A percentile compares a stretch with the other conserved stretches of the same genome.
Conservation (phyloP, 2,888 invertebrate genomes). For the Pocota personata region DNA sequence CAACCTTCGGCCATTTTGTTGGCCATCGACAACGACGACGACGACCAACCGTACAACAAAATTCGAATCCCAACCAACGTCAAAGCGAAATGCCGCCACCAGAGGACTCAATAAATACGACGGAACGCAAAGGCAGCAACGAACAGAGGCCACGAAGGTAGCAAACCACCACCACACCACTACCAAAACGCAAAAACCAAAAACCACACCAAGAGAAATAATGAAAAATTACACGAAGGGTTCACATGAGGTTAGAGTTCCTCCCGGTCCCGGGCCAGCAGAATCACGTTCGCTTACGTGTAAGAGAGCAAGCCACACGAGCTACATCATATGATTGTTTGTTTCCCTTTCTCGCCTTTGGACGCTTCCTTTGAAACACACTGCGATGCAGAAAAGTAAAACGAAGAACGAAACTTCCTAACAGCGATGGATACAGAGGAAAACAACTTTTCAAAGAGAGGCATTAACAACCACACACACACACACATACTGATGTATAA, state of each 20-base stretch:
- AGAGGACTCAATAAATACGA: slow-evolving; percentile 41
- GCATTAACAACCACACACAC: background rate
- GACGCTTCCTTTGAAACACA: slow-evolving; percentile 10
- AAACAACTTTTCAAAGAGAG: slow-evolving; percentile 17
- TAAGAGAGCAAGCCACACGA: slow-evolving; percentile 54
- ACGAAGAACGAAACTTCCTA: slow-evolving; percentile 27
- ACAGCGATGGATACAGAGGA: background rate
- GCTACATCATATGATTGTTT: slow-evolving; percentile 23
- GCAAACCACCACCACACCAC: slow-evolving; percentile 19
- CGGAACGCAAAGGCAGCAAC: slow-evolving; percentile 32
- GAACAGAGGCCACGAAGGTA: slow-evolving; percentile 51
- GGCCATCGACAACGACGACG: slow-evolving; percentile 50
- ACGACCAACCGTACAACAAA: slow-evolving; percentile 73
- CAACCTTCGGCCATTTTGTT: slow-evolving; percentile 73
- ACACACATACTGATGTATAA: slow-evolving; percentile 4
- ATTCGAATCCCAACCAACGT: slow-evolving; percentile 66
- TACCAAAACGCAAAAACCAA: slow-evolving; percentile 29
- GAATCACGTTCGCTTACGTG: slow-evolving; percentile 40
- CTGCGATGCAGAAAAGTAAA: slow-evolving; percentile 34
- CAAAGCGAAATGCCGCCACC: slow-evolving; percentile 66
- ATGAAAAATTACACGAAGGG: slow-evolving; percentile 71
- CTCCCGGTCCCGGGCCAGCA: slow-evolving; percentile 35
- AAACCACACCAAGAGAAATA: slow-evolving; percentile 64
- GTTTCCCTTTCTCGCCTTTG: slow-evolving; percentile 55
- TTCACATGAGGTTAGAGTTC: slow-evolving; percentile 73